Evolutionary conservation across 1,140 invertebrate genomes (phyloP).

Genomic region (Tetramorium alpestre): DNA sequence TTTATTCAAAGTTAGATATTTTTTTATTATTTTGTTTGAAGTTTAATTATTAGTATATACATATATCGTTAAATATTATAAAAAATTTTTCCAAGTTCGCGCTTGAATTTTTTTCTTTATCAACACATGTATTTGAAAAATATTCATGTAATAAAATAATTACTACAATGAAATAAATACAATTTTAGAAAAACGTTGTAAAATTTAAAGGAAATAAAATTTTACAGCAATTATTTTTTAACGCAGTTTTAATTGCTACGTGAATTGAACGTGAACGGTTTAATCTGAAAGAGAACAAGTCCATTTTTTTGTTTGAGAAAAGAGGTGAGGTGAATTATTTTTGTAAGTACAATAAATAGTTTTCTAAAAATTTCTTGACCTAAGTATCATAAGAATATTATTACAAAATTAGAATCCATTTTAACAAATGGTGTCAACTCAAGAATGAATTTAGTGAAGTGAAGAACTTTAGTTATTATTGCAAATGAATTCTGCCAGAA

Average conservation of each 20-base stretch:
- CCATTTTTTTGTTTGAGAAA: too few species aligned
- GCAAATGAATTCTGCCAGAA: neutral
- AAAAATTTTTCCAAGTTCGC: neutral
- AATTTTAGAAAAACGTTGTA: neutral
- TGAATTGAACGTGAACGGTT: neutral
- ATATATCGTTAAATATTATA: neutral
- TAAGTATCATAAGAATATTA: too few species aligned
- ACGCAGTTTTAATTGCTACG: neutral
- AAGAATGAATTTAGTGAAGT: too few species aligned
- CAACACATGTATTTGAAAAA: neutral
- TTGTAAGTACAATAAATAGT: too few species aligned
- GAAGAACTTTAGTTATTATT: neutral
- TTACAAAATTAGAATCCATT: too few species aligned
- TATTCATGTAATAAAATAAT: constrained; percentile 4
- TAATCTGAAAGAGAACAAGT: too few species aligned
- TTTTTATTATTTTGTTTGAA: neutral
- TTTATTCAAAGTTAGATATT: neutral
- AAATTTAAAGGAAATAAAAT: neutral
- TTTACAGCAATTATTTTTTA: neutral
- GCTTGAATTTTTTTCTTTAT: neutral
- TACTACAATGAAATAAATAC: neutral
- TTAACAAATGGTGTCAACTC: too few species aligned
- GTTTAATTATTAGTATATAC: neutral
- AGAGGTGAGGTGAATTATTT: too few species aligned
- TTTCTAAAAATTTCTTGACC: too few species aligned